phyloP scores from a whole-genome alignment of 2,888 invertebrate genomes.

The Suillia variegata region DNA sequence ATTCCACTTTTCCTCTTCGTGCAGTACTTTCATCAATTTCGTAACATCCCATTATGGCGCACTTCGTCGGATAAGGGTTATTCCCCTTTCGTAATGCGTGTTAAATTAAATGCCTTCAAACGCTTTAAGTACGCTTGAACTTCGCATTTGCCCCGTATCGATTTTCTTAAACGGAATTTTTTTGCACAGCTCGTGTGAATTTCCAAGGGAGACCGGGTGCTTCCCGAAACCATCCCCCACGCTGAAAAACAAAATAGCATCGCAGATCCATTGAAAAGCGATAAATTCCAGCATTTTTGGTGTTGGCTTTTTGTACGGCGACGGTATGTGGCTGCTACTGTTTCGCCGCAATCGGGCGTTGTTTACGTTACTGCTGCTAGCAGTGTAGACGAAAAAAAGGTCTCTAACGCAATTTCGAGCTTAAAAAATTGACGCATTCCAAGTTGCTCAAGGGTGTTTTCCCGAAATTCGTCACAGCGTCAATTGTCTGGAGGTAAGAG shows the following conservation, averaged over 20 bases:
- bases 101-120: neutral
- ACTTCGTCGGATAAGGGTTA: too few relatives aligned
- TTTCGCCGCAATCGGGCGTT: slow-evolving; percentile 29
- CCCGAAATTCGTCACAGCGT: neutral
- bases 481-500: too few relatives aligned
- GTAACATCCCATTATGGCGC: too few relatives aligned
- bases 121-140: neutral
- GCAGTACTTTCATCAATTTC: too few relatives aligned
- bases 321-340: slow-evolving; percentile 7
- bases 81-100: neutral
- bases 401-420: slow-evolving; percentile 42
- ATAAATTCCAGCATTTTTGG: slow-evolving; percentile 48
- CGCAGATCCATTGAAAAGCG: slow-evolving; percentile 44
- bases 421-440: slow-evolving; percentile 41
- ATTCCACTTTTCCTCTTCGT: too few relatives aligned
- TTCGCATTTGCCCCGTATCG: neutral
- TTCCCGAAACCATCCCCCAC: neutral
- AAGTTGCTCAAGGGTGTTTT: slow-evolving; percentile 31
- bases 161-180: neutral
- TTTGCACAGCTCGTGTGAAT: too few relatives aligned
- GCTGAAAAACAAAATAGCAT: neutral
- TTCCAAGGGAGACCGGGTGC: too few relatives aligned
- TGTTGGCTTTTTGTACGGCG: slow-evolving; percentile 1
- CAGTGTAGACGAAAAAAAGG: neutral
- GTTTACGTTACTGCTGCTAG: neutral